phyloP scores from a whole-genome alignment of 2,888 invertebrate genomes.

The Habrosyne pyritoides region DNA sequence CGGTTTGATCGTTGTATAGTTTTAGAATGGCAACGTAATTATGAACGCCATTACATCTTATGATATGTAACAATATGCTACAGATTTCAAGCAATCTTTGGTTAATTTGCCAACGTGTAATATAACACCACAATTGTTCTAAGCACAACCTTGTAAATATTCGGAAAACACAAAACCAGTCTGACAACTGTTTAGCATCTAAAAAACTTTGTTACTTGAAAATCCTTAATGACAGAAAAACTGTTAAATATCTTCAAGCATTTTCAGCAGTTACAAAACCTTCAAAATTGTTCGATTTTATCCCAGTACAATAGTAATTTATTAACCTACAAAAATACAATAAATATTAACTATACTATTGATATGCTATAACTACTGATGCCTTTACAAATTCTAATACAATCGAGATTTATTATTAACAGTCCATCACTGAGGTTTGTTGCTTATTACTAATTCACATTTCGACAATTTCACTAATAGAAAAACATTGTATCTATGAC shows the following conservation, averaged over 20 bases:
- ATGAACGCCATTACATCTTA: no score
- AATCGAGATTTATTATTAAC: neutral
- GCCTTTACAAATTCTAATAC: slow-evolving; percentile 23
- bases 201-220: neutral
- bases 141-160: slow-evolving; percentile 41
- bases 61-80: slow-evolving; percentile 58
- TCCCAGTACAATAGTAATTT: neutral
- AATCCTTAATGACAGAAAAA: neutral
- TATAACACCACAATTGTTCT: slow-evolving; percentile 24
- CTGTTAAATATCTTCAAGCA: neutral
- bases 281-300: neutral
- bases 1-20: slow-evolving; percentile 12
- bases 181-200: slow-evolving; percentile 23
- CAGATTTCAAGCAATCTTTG: slow-evolving; percentile 65
- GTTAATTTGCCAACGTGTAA: slow-evolving; percentile 48
- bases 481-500: no score
- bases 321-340: slow-evolving; percentile 10
- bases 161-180: slow-evolving; percentile 30
- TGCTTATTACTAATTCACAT: no score
- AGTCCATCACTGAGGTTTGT: neutral
- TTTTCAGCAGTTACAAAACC: neutral
- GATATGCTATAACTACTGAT: slow-evolving; percentile 44
- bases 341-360: slow-evolving; percentile 38
- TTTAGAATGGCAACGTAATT: no score
- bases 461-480: no score